Conservation (phyloP, 2,113 vertebrate genomes). For the Melanotaenia duboulayi region DNA sequence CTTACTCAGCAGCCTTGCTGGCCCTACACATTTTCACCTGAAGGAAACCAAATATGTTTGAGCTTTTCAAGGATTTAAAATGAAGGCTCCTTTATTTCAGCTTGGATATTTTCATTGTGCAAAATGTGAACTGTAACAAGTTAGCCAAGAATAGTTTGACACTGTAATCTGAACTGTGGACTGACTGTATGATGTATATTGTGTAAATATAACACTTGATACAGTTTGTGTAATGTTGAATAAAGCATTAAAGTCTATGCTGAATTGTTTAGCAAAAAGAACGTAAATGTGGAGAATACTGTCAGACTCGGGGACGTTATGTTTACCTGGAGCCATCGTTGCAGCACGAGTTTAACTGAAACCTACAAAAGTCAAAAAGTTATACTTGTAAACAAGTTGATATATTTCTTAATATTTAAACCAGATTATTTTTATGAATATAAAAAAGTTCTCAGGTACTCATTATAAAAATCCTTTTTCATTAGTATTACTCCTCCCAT, state of each 20-base stretch:
- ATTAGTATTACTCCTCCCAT: too few relatives aligned
- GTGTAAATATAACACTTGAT: conserved; percentile 75
- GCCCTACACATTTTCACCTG: neutral
- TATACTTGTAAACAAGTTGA: too few relatives aligned
- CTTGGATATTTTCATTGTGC: conserved; percentile 62
- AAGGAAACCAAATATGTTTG: conserved; percentile 12
- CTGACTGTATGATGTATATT: conserved; percentile 63
- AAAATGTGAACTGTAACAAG: conserved; percentile 34
- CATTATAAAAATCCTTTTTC: too few relatives aligned
- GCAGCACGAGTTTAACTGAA: too few relatives aligned
- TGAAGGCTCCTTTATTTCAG: conserved; percentile 43
- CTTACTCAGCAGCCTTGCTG: conserved; percentile 13
- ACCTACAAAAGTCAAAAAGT: too few relatives aligned
- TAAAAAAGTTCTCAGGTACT: too few relatives aligned
- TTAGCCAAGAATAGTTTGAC: conserved; percentile 13
- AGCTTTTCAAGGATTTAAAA: conserved; percentile 9
- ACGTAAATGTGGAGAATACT: too few relatives aligned
- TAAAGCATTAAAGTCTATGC: conserved; percentile 47
- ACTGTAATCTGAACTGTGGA: conserved; percentile 57
- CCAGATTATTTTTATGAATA: too few relatives aligned
- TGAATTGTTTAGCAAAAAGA: too few relatives aligned
- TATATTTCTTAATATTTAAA: too few relatives aligned
- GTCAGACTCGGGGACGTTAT: too few relatives aligned
- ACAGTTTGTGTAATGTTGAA: conserved; percentile 64
- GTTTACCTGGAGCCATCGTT: too few relatives aligned